Conservation (phyloP, 2,797 vertebrate species). For the Babyrousa celebensis region DNA sequence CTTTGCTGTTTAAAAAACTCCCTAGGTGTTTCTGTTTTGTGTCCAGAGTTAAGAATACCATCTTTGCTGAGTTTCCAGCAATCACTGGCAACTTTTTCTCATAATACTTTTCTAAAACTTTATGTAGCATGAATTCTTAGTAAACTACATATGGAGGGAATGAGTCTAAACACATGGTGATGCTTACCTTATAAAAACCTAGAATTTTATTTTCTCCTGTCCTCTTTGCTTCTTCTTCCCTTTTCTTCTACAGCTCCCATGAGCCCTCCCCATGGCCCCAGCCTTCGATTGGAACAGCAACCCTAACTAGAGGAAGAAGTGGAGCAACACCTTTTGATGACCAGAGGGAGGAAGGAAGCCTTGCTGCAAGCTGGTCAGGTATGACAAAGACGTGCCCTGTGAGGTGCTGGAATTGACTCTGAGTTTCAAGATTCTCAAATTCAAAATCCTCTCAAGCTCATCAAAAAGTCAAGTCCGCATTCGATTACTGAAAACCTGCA, state of each 20-base stretch:
- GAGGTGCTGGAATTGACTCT: background rate
- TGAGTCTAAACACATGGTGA: background rate
- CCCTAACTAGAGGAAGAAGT: background rate
- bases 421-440: conserved; percentile 34
- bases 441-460: conserved; percentile 63
- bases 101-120: background rate
- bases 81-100: background rate
- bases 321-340: background rate
- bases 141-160: background rate
- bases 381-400: background rate
- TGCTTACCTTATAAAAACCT: background rate
- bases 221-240: background rate
- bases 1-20: background rate
- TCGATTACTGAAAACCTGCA: background rate
- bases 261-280: background rate
- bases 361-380: background rate
- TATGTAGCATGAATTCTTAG: background rate
- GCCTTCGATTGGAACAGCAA: background rate
- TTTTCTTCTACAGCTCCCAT: background rate
- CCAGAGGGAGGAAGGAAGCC: background rate
- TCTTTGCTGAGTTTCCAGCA: background rate
- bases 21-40: background rate
- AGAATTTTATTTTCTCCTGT: background rate
- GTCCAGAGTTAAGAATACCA: background rate
- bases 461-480: background rate